Conservation (phyloP, 2,113 vertebrate species). For the Tychaedon coryphoeus region DNA sequence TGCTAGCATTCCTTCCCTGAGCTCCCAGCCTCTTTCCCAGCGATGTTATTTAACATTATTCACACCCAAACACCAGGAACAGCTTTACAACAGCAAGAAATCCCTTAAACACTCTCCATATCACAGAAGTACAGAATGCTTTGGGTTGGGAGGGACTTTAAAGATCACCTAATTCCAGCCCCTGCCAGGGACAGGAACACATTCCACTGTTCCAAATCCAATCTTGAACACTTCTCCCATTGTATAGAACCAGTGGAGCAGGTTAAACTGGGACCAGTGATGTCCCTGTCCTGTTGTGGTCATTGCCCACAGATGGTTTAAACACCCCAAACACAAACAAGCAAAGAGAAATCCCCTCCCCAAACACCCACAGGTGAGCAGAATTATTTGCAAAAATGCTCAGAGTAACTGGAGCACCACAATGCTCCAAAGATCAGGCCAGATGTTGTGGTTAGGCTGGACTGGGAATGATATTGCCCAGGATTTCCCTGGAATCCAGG, state of each 20-base stretch:
- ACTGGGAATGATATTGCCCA: background rate
- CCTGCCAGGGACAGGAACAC: background rate
- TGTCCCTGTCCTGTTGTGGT: background rate
- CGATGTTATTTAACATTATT: background rate
- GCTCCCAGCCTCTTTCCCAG: background rate
- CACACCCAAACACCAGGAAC: background rate
- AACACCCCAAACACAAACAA: background rate
- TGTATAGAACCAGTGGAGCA: fast-evolving
- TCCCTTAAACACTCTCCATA: background rate
- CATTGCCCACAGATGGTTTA: background rate
- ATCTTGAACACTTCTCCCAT: fast-evolving
- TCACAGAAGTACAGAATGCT: background rate
- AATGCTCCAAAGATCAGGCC: background rate
- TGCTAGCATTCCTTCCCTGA: background rate
- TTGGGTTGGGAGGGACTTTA: background rate
- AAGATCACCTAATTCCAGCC: background rate
- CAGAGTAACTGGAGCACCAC: fast-evolving
- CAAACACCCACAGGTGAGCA: background rate
- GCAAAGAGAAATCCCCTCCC: background rate
- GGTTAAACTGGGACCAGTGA: background rate
- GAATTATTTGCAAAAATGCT: background rate
- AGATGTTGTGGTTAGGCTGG: background rate
- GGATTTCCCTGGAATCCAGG: background rate
- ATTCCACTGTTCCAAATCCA: background rate
- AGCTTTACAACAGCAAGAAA: background rate